Base-by-base conservation (phyloP, 1,140 invertebrate species). In the Brachionus asplanchnoidis region DNA sequence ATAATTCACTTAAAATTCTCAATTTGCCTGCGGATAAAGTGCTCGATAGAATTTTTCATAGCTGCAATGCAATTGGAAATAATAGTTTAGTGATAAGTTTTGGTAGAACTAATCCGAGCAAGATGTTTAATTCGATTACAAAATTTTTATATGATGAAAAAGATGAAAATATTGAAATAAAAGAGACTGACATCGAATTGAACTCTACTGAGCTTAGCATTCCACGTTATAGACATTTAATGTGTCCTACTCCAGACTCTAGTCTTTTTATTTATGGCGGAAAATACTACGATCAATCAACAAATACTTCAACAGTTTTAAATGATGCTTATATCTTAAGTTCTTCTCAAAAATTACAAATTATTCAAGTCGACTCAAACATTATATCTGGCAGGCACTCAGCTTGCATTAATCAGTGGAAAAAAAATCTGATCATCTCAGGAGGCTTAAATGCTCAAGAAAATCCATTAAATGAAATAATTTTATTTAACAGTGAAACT, bases 391-490 rank as follows among this genome's bases (percentile, higher is more conserved):
- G 53, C 11, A 60, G 79, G 8, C 79, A 82, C 17, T 82, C 79
- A n/a, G 12, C 12, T 20, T 44, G 53, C 26, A 60, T 82, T 17
- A 44, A 42, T 82, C 20, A 12, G 3, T 82, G 79, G 79, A 28
- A 82, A 11, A 44, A 82, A 11, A 40, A 65, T 46, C n/a, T 82
- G 32, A 86, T 90, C 32, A 79, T 91, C 56, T 86, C 87, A 65
- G 89, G 91, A 53, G 91, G 91, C 2, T 84, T 91, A 20, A 85
- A 87, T 80, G 46, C 77, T 50, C 83, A 88, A 46, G 86, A 89
- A 78, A 77, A 79, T 66, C 88, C 88, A 53, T 79, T 88, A 4
- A 85, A 85, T 73, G 87, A 87, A 65, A 86, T 90, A 0, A 87
- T 88, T 86, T 65, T 86, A 12, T 86, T 89, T 26, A 86, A 89